Evolutionary conservation across 2,797 vertebrate genomes (phyloP), one percentile per base, ranked within the genome.

Genomic region (Xenentodon cancila): DNA sequence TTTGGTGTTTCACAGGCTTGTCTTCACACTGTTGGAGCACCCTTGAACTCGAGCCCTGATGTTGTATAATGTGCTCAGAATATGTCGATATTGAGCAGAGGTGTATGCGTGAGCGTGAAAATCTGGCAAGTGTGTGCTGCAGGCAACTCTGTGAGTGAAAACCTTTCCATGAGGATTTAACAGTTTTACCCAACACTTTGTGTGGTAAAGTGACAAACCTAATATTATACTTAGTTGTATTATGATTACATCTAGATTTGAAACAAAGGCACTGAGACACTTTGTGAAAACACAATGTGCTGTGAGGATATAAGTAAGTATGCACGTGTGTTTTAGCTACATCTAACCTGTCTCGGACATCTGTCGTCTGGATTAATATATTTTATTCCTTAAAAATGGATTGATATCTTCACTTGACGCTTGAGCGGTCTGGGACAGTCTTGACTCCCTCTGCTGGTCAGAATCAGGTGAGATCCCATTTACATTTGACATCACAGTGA

Each of bases 401-500:
- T 34, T 67, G 64, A 59, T 42, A 42, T 15, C 2, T 27, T 21
- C 64, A 48, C n/a, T n/a, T n/a, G 57, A 55, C 57, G 43, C 11
- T 11, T 37, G 34, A 37, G 34, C 1, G 34, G n/a, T 56, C 59
- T 63, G 51, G 54, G 51, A 54, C 43, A 27, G 16, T 56, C 8
- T 60, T 58, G 48, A 83, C 85, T 74, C 85, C 85, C 81, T 76
- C 88, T 88, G 79, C 81, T 91, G 89, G 80, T 59, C 19, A 37
- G 48, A 74, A 18, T 21, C 25, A 54, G 18, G 8, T 58, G 58
- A 49, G 9, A n/a, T 54, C 57, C 66, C 30, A 19, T 55, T 46
- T 57, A 51, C 40, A 13, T 71, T 70, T 9, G 21, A 9, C 63
- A 65, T 72, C 18, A 46, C 20, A 68, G 53, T 48, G 42, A 61